Evolutionary conservation across 2,113 vertebrate species (phyloP).

Genomic region (Chlamydotis undulata): DNA sequence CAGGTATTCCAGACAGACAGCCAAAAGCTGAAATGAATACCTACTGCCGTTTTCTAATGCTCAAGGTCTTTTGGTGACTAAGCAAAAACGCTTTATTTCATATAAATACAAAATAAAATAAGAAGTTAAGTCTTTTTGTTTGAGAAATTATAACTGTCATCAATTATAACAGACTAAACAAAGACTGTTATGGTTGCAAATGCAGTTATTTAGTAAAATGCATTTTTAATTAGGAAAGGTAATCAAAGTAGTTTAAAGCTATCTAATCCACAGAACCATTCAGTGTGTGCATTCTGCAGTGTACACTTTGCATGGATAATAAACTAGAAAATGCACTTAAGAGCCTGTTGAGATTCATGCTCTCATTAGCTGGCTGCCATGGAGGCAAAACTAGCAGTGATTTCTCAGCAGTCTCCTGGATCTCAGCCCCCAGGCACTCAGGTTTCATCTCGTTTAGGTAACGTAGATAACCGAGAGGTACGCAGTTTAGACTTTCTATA

Average conservation of each 20-base stretch:
- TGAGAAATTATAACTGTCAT: neutral
- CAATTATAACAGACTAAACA: neutral
- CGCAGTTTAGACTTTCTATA: neutral
- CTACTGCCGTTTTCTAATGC: neutral
- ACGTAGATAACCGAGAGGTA: neutral
- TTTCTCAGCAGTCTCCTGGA: neutral
- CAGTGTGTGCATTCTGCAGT: neutral
- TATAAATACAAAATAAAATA: neutral
- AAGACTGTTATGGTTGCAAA: neutral
- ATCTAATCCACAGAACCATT: neutral
- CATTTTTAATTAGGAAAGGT: constrained; percentile 47
- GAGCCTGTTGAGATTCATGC: neutral
- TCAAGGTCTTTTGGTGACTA: neutral
- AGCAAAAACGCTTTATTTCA: neutral
- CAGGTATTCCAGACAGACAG: neutral
- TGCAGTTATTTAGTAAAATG: constrained; percentile 8
- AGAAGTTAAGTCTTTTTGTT: neutral
- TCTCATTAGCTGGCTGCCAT: neutral
- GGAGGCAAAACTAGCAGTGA: constrained; percentile 40
- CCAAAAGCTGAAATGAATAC: neutral
- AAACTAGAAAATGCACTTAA: constrained; percentile 14
- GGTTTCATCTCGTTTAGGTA: neutral
- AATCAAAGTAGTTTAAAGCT: constrained; percentile 27
- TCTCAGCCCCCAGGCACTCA: neutral
- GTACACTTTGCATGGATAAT: neutral